These are phyloP conservation scores for Sterna hirundo DNA, from an alignment of 2,113 vertebrate genomes.

Conservation along the genomic window DNA sequence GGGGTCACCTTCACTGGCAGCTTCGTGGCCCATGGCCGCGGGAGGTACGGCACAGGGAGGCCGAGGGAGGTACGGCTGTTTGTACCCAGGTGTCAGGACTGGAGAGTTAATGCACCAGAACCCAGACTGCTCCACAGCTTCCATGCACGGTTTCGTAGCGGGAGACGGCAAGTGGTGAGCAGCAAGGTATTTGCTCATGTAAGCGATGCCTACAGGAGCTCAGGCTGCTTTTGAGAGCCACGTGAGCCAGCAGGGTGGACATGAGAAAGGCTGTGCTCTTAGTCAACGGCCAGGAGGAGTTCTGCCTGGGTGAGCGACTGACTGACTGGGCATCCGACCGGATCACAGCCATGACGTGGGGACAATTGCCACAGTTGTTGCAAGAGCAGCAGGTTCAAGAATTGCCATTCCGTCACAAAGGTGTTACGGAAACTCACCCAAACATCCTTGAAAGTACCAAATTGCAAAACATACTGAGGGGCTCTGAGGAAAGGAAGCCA, in stretches of 20 bases:
- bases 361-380: background rate
- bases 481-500: background rate
- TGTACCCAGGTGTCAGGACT: background rate
- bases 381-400: background rate
- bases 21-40: fast-evolving
- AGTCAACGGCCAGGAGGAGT: background rate
- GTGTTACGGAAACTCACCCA: background rate
- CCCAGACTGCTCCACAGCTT: background rate
- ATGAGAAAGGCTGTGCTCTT: background rate
- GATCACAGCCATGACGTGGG: background rate
- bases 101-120: too few relatives aligned
- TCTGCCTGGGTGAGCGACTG: background rate
- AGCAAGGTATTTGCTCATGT: background rate
- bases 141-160: fast-evolving
- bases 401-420: background rate
- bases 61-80: too few relatives aligned
- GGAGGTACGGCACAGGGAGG: too few relatives aligned
- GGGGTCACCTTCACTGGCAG: background rate
- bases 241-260: background rate
- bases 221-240: background rate
- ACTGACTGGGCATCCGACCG: background rate
- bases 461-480: too few relatives aligned
- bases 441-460: background rate
- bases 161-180: background rate
- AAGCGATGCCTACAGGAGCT: background rate